A percentile compares a stretch with the other conserved stretches of the same genome.
These are phyloP conservation scores for Chaunax sp. DNA, from an alignment of 2,797 vertebrate genomes.

Conservation along the genomic window DNA sequence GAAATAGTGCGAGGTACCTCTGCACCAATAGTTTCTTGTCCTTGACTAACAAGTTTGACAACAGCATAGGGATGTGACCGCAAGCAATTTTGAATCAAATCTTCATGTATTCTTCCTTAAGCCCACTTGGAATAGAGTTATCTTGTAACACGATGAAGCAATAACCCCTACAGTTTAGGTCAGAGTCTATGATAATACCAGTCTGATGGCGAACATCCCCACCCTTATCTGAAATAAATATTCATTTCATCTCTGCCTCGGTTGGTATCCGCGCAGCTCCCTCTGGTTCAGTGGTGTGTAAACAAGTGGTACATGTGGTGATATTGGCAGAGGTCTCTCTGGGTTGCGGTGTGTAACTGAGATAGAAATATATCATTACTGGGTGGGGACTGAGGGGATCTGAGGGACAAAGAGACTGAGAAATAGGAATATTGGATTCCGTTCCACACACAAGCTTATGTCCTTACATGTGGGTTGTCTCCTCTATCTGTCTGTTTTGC, in stretches of 20 bases:
- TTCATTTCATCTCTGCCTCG: constrained; percentile 77
- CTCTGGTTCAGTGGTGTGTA: constrained; percentile 77
- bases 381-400: constrained; percentile 74
- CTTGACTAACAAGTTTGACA: constrained; percentile 75
- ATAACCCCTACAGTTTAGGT: constrained; percentile 80
- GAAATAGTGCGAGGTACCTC: constrained; percentile 36
- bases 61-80: constrained; percentile 53
- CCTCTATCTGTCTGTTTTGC: constrained; percentile 68
- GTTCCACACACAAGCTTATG: constrained; percentile 67
- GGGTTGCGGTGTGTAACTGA: constrained; percentile 76
- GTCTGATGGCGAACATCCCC: constrained; percentile 64
- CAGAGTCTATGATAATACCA: constrained; percentile 73
- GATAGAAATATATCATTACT: constrained; percentile 82
- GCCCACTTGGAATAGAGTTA: constrained; percentile 65
- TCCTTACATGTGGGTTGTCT: constrained; percentile 70
- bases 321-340: constrained; percentile 77
- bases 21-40: constrained; percentile 60
- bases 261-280: constrained; percentile 60
- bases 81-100: constrained; percentile 64
- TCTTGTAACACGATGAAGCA: constrained; percentile 75
- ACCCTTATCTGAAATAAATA: constrained; percentile 78
- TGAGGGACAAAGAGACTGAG: constrained; percentile 71
- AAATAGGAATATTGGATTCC: constrained; percentile 82
- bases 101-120: constrained; percentile 41
- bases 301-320: constrained; percentile 79